phyloP scores from a whole-genome alignment of 2,888 invertebrate species.

The Brassicogethes aeneus region DNA sequence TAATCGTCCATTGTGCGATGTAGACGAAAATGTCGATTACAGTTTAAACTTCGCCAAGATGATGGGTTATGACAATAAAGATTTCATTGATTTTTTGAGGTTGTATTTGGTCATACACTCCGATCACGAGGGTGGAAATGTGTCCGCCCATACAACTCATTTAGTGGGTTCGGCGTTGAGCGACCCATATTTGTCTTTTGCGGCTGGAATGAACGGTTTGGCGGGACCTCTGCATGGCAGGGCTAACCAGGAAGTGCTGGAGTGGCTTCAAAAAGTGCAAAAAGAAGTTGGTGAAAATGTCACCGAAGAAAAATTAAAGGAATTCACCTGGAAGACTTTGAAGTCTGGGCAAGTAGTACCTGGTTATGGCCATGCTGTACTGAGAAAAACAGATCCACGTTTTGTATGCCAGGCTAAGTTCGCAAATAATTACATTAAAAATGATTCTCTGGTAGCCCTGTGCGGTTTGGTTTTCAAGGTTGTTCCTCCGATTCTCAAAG shows the following conservation, averaged over 20 bases:
- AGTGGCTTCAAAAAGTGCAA: constrained; percentile 88
- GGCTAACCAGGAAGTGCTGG: constrained; percentile 84
- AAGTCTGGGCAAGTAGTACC: constrained; percentile 94
- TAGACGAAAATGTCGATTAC: constrained; percentile 85
- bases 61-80: constrained; percentile 76
- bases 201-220: constrained; percentile 85
- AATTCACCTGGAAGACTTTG: constrained; percentile 93
- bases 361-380: constrained; percentile 91
- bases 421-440: constrained; percentile 82
- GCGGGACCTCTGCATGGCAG: constrained; percentile 92
- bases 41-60: constrained; percentile 82
- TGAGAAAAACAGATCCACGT: constrained; percentile 85
- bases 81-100: constrained; percentile 83
- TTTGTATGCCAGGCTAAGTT: constrained; percentile 91
- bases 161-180: constrained; percentile 88
- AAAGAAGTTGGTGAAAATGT: constrained; percentile 74
- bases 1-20: constrained; percentile 59
- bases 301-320: constrained; percentile 82
- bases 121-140: constrained; percentile 94
- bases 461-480: constrained; percentile 76
- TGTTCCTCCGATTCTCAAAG: constrained; percentile 80
- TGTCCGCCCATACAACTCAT: constrained; percentile 88
- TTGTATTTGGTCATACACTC: constrained; percentile 89
- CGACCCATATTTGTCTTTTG: constrained; percentile 85
- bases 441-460: constrained; percentile 77